phyloP scores from a whole-genome alignment of 2,113 vertebrate genomes.

The Cyrtonyx montezumae region DNA sequence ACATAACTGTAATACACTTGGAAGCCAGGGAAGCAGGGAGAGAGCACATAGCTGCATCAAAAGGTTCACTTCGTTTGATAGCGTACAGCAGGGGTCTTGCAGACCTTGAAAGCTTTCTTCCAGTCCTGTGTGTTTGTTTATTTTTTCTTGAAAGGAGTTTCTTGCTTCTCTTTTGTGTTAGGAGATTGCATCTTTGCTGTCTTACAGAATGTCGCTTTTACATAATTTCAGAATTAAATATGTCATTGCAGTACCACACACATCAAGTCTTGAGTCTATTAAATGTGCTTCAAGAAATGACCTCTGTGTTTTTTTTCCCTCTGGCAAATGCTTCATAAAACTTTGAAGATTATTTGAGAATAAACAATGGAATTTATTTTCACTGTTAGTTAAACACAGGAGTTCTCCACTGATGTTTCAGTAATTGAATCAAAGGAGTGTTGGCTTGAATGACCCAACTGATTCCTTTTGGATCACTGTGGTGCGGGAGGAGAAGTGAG shows the following conservation, averaged over 20 bases:
- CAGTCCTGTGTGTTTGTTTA: background rate
- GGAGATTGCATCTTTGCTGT: background rate
- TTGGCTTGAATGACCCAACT: background rate
- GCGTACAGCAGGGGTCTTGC: background rate
- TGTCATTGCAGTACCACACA: background rate
- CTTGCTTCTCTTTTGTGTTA: background rate
- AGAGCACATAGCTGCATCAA: background rate
- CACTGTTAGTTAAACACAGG: constrained; percentile 1
- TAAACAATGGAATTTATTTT: background rate
- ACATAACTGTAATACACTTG: background rate
- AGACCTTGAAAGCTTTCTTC: background rate
- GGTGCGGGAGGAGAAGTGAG: background rate
- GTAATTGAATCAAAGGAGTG: background rate
- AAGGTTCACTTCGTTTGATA: background rate
- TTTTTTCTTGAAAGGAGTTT: background rate
- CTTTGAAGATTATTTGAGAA: background rate
- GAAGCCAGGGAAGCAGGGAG: background rate
- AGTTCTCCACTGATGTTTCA: constrained; percentile 15
- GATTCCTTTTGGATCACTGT: background rate
- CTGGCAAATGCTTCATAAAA: background rate
- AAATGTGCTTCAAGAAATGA: background rate
- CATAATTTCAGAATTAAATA: background rate
- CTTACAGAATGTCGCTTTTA: background rate
- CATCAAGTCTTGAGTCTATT: background rate
- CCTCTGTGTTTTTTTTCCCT: background rate